Evolutionary conservation across 2,888 invertebrate genomes (phyloP).

Genomic region (Ypsolopha sequella): DNA sequence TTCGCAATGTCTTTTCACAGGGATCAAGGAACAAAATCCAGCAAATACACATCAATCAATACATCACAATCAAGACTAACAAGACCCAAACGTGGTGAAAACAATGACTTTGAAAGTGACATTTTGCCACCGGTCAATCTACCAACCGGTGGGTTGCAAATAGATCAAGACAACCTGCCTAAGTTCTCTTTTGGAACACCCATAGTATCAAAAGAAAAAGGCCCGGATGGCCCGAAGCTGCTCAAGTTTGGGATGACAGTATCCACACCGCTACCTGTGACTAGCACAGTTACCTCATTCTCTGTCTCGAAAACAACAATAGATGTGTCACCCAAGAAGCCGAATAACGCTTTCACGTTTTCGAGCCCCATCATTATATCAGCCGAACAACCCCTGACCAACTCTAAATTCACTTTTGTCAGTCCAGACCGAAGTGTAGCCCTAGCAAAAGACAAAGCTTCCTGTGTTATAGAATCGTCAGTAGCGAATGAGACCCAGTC

Average conservation of each 20-base stretch:
- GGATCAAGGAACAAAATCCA: conserved; percentile 16
- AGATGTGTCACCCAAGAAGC: conserved; percentile 14
- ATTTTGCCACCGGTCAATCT: conserved; percentile 24
- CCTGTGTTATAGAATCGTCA: conserved; percentile 5
- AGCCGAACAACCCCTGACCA: conserved; percentile 14
- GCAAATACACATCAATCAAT: conserved; percentile 32
- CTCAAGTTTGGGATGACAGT: not conserved
- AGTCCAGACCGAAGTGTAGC: conserved; percentile 30
- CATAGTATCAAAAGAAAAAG: not conserved
- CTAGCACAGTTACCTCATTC: not conserved
- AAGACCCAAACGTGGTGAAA: conserved; percentile 22
- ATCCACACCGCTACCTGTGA: not conserved
- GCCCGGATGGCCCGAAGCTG: not conserved
- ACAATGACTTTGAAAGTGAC: conserved; percentile 14
- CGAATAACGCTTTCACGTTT: conserved; percentile 27
- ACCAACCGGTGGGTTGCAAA: conserved; percentile 34
- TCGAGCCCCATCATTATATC: conserved; percentile 33
- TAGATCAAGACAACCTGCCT: conserved; percentile 41
- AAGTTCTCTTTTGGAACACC: conserved; percentile 29
- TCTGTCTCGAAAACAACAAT: conserved; percentile 7
- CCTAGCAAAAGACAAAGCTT: conserved; percentile 12
- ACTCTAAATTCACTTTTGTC: conserved; percentile 31
- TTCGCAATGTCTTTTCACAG: conserved; percentile 21
- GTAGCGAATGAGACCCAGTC: conserved; percentile 6
- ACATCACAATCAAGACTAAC: conserved; percentile 36